Percentiles rank a stretch among this genome's conserved stretches.
Conservation (phyloP, 2,888 invertebrate species). For the Protonemura montana region DNA sequence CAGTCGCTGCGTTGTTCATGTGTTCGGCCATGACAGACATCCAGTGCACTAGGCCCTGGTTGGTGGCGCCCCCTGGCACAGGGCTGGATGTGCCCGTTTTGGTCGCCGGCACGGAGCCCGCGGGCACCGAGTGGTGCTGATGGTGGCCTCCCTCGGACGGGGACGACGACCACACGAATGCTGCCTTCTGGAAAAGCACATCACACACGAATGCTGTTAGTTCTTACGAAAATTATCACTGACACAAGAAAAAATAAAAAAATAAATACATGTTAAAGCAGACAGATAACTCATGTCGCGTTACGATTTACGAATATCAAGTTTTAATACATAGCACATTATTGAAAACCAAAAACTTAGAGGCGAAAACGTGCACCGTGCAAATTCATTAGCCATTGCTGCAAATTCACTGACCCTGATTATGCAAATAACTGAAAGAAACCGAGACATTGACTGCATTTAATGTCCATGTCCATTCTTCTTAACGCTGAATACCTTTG, state of each 20-base stretch:
- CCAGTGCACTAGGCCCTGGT: slow-evolving; percentile 90
- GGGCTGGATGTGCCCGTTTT: slow-evolving; percentile 27
- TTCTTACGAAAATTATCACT: background rate
- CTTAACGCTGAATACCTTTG: background rate
- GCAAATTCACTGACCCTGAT: background rate
- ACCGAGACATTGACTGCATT: background rate
- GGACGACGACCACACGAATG: slow-evolving; percentile 66
- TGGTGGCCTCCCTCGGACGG: slow-evolving; percentile 51
- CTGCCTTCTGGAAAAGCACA: slow-evolving; percentile 60
- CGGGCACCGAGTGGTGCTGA: slow-evolving; percentile 45
- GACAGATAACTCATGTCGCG: background rate
- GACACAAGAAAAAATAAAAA: background rate
- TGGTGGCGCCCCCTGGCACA: slow-evolving; percentile 59
- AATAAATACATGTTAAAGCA: background rate
- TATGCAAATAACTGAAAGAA: background rate
- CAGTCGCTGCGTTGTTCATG: slow-evolving; percentile 69
- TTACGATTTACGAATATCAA: background rate
- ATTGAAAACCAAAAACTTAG: background rate
- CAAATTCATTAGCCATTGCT: background rate
- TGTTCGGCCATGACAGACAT: slow-evolving; percentile 97
- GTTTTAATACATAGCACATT: background rate
- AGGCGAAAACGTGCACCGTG: background rate
- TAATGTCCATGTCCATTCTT: background rate
- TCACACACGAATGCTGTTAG: background rate
- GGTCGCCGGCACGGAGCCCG: slow-evolving; percentile 40